Percentiles rank a stretch among this genome's conserved stretches.
Conservation (phyloP, 2,888 invertebrate genomes). For the Spilosoma lubricipeda region DNA sequence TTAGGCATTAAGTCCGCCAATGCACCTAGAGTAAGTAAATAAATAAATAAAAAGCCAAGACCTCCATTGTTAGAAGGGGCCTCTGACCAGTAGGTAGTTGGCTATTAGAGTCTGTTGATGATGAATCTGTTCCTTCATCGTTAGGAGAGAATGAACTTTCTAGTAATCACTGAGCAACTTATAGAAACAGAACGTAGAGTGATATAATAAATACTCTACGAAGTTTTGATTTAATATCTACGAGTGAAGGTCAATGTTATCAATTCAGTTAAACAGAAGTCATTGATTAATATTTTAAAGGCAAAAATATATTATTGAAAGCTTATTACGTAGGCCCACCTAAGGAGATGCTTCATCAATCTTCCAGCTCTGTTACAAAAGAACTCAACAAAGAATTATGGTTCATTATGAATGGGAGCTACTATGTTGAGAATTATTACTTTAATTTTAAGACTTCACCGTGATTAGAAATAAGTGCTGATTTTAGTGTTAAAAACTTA, state of each 20-base stretch:
- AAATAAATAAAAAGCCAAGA: no score
- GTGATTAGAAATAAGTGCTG: constrained; percentile 77
- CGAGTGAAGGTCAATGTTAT: constrained; percentile 30
- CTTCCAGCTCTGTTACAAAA: constrained; percentile 76
- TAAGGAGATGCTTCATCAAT: constrained; percentile 82
- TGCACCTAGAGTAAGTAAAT: no score
- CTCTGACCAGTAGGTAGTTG: no score
- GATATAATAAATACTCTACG: neutral
- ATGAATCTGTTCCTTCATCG: neutral
- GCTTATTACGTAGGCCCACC: constrained; percentile 81
- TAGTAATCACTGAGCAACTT: neutral
- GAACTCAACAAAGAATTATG: constrained; percentile 82
- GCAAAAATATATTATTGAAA: constrained; percentile 69
- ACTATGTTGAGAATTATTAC: constrained; percentile 84
- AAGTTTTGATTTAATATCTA: neutral
- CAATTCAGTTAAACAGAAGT: constrained; percentile 64
- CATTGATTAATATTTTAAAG: constrained; percentile 62
- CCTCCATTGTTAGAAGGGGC: neutral
- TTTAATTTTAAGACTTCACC: constrained; percentile 78
- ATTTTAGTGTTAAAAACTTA: neutral
- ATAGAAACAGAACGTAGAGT: neutral
- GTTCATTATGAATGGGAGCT: constrained; percentile 74
- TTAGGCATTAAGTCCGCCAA: no score
- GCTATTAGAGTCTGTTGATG: no score
- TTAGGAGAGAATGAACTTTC: neutral